Base-by-base conservation (phyloP, 1,140 invertebrate species). In the Grapholita molesta region DNA sequence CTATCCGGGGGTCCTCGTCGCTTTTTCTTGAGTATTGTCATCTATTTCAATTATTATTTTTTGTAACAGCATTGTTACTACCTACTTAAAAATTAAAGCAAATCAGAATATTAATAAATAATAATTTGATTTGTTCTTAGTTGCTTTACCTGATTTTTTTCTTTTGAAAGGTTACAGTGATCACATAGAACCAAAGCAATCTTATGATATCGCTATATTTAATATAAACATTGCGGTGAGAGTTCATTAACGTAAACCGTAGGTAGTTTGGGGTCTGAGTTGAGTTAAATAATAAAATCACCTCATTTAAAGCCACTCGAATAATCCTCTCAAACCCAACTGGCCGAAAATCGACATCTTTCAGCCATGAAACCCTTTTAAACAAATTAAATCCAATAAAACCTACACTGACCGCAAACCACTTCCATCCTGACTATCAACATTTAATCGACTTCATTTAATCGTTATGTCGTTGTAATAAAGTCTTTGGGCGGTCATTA, bases 311-410 rank as follows among this genome's bases (percentile, higher is more conserved):
- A 38, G 12, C 5, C 35, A 38, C 15, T 15, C 35, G 15, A 38
- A 15, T 38, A 38, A 38, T 38, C 35, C 32, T 30, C 3, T 38
- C 35, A 38, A 28, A 28, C 4, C 53, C 23, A 53, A 25, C 52
- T 25, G 53, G 18, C 23, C 5, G 5, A 57, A 57, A 57, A 23
- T 57, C 53, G 21, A 21, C 30, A 61, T 30, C 57, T 24, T 23
- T 23, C 32, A 61, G 33, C 33, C 52, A 61, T 35, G 25, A 71
- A 74, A 72, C 70, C 73, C 71, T 15, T 32, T 55, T 64, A 67
- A 57, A 69, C 66, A 77, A 80, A 81, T 75, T 72, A 76, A 80
- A 75, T 76, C 69, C 53, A 77, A 75, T 67, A 64, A 68, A 57
- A 61, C 24, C n/a, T n/a, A 57, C 53, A 23, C 1, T 25, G 23